A percentile compares a stretch with the other conserved stretches of the same genome.
Evolutionary conservation across 2,113 vertebrate genomes (phyloP).

Genomic region (Pseudois nayaur): DNA sequence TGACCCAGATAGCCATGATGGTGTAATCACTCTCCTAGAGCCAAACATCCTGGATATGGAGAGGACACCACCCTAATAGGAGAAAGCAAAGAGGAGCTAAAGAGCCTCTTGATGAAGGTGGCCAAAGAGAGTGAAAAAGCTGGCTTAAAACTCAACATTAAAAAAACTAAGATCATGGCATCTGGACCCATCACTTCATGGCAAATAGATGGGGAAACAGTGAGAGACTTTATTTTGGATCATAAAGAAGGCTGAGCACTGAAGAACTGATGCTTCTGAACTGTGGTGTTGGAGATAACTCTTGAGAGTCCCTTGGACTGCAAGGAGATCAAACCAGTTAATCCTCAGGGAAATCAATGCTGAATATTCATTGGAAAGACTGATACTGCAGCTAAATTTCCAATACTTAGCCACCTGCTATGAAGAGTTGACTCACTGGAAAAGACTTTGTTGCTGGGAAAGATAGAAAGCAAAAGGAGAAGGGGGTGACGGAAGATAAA

Average conservation of each 20-base stretch:
- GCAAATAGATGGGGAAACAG: neutral
- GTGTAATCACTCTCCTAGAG: neutral
- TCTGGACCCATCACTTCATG: neutral
- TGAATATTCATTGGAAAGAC: neutral
- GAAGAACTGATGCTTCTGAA: neutral
- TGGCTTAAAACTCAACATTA: neutral
- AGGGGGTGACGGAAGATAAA: neutral
- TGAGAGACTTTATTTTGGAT: neutral
- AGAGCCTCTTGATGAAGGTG: neutral
- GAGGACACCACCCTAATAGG: neutral
- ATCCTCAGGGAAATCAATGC: neutral
- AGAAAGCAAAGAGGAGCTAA: neutral
- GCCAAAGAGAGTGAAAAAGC: neutral
- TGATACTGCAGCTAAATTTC: neutral
- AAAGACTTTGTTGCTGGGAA: neutral
- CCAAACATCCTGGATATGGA: neutral
- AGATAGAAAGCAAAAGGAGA: neutral
- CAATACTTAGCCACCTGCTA: neutral
- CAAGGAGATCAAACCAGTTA: neutral
- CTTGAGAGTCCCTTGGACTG: neutral
- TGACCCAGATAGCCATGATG: neutral
- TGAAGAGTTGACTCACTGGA: neutral
- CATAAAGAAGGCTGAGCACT: neutral
- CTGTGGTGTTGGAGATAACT: neutral
- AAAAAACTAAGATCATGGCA: neutral